phyloP scores from a whole-genome alignment of 2,113 vertebrate species.

The Siniperca knerii region DNA sequence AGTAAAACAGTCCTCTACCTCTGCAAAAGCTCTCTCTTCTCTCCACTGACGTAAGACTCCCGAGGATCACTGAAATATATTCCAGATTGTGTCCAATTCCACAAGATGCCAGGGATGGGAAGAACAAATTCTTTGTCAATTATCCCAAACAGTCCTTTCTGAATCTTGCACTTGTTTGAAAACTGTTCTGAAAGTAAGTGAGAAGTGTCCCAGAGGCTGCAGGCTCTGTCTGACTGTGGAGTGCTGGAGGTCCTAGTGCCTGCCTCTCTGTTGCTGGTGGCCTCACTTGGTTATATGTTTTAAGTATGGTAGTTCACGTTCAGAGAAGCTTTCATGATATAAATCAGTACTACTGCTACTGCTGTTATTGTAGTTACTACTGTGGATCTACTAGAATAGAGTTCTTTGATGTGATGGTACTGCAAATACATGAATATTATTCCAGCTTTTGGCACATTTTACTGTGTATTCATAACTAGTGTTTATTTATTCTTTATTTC shows the following conservation, averaged over 20 bases:
- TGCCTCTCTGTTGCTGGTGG: neutral
- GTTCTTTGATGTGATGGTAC: neutral
- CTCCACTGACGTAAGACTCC: conserved; percentile 37
- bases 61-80: conserved; percentile 61
- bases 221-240: conserved; percentile 23
- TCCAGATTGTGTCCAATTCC: conserved; percentile 70
- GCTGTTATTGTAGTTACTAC: neutral
- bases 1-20: conserved; percentile 67
- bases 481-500: neutral
- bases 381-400: neutral
- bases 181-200: conserved; percentile 81
- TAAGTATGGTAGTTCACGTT: neutral
- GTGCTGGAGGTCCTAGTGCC: conserved; percentile 84
- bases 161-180: conserved; percentile 81
- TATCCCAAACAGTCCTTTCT: conserved; percentile 71
- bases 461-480: neutral
- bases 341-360: neutral
- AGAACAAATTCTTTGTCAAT: conserved; percentile 43
- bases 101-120: conserved; percentile 41
- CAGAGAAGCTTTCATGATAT: neutral
- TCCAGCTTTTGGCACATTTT: neutral
- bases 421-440: neutral
- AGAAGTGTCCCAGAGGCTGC: conserved; percentile 66
- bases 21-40: conserved; percentile 47
- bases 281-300: neutral